A percentile compares a stretch with the other conserved stretches of the same genome.
These are phyloP conservation scores for Drosophila triauraria DNA, from an alignment of 1,140 invertebrate species.

Conservation along the genomic window DNA sequence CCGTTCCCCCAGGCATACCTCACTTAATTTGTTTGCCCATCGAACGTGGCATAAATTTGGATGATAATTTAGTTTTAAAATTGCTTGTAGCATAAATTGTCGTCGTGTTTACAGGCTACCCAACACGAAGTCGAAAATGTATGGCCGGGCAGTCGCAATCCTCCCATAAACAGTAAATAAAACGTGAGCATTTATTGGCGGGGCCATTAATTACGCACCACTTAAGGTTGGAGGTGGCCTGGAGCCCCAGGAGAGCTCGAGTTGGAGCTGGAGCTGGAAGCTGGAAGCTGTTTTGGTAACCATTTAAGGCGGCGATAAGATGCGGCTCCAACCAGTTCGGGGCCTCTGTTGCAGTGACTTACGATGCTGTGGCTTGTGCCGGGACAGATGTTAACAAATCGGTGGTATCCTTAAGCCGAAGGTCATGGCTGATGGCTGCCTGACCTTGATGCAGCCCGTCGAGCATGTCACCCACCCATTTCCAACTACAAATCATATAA, in stretches of 20 bases:
- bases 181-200: conserved; percentile 70
- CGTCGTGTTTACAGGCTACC: conserved; percentile 61
- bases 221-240: conserved; percentile 43
- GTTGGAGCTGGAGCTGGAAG: neutral
- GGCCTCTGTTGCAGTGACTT: conserved; percentile 12
- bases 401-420: conserved; percentile 4
- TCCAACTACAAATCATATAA: conserved; percentile 18
- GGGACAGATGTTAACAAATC: conserved; percentile 54
- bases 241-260: conserved; percentile 34
- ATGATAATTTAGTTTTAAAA: conserved; percentile 54
- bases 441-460: conserved; percentile 39
- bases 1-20: neutral
- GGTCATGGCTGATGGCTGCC: conserved; percentile 24
- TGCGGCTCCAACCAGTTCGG: conserved; percentile 42
- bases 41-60: conserved; percentile 47
- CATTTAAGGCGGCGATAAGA: conserved; percentile 54
- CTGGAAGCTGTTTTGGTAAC: conserved; percentile 53
- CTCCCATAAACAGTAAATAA: conserved; percentile 75
- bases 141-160: conserved; percentile 39
- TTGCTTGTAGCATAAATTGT: conserved; percentile 70
- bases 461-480: conserved; percentile 45
- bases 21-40: conserved; percentile 38
- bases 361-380: conserved; percentile 45
- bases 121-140: conserved; percentile 44
- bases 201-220: conserved; percentile 72